These are phyloP conservation scores for Sarcophaga bullata DNA, from an alignment of 1,140 invertebrate species.

Conservation along the genomic window DNA sequence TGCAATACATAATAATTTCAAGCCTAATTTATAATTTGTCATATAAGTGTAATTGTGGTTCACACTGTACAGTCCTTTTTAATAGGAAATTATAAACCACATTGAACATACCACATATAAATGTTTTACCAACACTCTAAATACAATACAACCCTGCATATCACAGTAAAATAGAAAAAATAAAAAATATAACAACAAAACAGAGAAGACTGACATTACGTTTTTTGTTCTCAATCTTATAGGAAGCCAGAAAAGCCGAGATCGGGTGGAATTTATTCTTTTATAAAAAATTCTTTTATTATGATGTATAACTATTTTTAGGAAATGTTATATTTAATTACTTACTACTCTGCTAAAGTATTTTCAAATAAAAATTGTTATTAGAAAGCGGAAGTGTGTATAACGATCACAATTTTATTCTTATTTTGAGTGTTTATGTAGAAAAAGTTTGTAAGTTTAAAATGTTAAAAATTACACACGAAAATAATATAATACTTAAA, in stretches of 20 bases:
- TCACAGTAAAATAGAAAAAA: too few relatives aligned
- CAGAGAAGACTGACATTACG: slow-evolving; percentile 13
- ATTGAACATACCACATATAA: not conserved
- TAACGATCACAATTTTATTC: too few relatives aligned
- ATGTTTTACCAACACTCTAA: not conserved
- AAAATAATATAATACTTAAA: slow-evolving; percentile 19
- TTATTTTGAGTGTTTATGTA: too few relatives aligned
- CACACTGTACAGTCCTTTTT: too few relatives aligned
- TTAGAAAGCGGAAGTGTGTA: too few relatives aligned
- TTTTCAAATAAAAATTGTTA: not conserved
- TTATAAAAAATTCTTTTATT: not conserved
- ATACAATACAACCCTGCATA: not conserved
- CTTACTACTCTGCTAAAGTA: not conserved
- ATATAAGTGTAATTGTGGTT: too few relatives aligned
- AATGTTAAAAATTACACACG: not conserved
- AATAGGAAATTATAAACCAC: too few relatives aligned
- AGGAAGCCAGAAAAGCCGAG: not conserved
- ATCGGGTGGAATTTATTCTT: not conserved
- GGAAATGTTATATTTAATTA: not conserved
- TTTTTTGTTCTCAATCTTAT: slow-evolving; percentile 10
- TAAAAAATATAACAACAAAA: not conserved
- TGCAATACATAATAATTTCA: too few relatives aligned
- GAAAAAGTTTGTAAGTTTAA: too few relatives aligned
- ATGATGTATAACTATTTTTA: slow-evolving; percentile 5
- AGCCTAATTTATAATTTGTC: too few relatives aligned